Conservation (phyloP, 2,797 vertebrate species). For the Danio tinwini region DNA sequence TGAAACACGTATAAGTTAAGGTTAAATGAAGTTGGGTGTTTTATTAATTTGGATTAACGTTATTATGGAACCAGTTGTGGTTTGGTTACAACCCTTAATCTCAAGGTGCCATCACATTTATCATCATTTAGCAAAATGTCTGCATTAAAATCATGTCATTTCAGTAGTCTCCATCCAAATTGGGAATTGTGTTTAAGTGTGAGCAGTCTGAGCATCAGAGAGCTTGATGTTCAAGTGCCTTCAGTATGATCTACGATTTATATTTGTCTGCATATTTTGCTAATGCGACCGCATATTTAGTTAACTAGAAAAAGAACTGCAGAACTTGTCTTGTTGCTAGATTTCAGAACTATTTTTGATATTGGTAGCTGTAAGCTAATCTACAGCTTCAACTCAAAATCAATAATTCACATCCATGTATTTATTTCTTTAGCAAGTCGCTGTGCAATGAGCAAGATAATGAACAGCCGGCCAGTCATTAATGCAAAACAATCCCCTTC, state of each 20-base stretch:
- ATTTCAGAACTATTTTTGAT: slow-evolving; percentile 8
- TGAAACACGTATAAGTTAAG: too few relatives aligned
- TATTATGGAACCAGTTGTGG: too few relatives aligned
- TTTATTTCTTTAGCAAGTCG: slow-evolving; percentile 19
- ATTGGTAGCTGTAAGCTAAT: slow-evolving; percentile 1
- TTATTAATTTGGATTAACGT: too few relatives aligned
- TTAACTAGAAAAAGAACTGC: not conserved
- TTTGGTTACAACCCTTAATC: too few relatives aligned
- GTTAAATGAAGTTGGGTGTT: too few relatives aligned
- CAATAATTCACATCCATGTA: slow-evolving; percentile 25
- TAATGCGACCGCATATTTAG: not conserved
- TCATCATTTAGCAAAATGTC: too few relatives aligned
- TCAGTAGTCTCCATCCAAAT: too few relatives aligned
- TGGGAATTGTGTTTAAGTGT: too few relatives aligned
- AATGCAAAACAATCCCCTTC: slow-evolving; percentile 22
- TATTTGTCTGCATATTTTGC: not conserved
- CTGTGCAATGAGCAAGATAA: slow-evolving; percentile 25
- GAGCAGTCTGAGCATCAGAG: too few relatives aligned
- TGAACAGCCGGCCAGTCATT: slow-evolving; percentile 13
- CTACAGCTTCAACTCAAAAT: slow-evolving; percentile 28
- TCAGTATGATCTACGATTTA: not conserved
- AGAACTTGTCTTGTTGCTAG: not conserved
- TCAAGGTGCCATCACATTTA: too few relatives aligned
- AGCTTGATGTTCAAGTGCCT: not conserved
- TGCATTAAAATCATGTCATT: too few relatives aligned